Evolutionary conservation across 2,888 invertebrate species (phyloP).

Genomic region (Lepidocyrtoides sp.): DNA sequence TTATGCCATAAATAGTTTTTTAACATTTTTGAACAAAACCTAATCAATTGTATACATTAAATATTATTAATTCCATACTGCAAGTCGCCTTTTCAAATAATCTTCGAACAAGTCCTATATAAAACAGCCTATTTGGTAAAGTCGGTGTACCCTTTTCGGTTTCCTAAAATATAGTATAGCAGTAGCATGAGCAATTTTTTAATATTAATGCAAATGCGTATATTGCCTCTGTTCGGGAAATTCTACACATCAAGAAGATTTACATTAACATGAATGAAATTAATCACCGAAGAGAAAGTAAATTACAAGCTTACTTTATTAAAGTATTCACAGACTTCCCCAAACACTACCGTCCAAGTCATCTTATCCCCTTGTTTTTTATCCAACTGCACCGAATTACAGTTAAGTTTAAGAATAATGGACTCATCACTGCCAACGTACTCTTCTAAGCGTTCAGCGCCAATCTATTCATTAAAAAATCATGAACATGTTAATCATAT

Average conservation of each 20-base stretch:
- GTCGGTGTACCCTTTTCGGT: conserved; percentile 55
- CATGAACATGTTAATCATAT: neutral
- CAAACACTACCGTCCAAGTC: conserved; percentile 76
- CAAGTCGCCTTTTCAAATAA: conserved; percentile 70
- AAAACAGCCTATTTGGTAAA: conserved; percentile 36
- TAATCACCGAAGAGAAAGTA: neutral
- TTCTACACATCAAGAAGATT: no score
- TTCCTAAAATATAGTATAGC: conserved; percentile 63
- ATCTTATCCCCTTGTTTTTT: conserved; percentile 62
- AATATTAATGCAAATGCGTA: no score
- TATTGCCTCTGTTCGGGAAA: no score
- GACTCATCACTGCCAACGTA: conserved; percentile 54
- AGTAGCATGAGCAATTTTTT: no score
- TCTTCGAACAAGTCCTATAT: conserved; percentile 49
- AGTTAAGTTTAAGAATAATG: conserved; percentile 62
- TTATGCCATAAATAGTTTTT: neutral
- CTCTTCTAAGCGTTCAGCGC: conserved; percentile 18
- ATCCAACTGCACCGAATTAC: conserved; percentile 69
- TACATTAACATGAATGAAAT: no score
- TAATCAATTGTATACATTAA: neutral
- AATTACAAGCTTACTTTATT: conserved; percentile 54
- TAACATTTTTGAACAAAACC: no score
- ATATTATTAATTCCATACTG: conserved; percentile 50
- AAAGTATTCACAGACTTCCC: conserved; percentile 75
- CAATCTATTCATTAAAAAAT: conserved; percentile 1